phyloP scores from a whole-genome alignment of 2,888 invertebrate genomes.

The Iphiclides podalirius region DNA sequence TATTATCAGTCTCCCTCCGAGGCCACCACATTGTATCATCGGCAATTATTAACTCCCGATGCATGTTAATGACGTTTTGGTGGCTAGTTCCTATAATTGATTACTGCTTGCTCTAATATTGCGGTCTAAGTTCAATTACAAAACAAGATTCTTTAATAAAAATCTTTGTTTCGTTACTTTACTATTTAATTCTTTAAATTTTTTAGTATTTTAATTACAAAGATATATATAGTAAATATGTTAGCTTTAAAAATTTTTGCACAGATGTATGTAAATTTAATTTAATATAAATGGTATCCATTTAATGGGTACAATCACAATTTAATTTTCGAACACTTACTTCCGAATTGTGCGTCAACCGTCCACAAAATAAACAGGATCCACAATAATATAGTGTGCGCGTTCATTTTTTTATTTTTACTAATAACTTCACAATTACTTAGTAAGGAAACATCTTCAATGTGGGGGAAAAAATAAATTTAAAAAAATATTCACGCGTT shows the following conservation, averaged over 20 bases:
- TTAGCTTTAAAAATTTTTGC: too few relatives aligned
- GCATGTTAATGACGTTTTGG: slow-evolving; percentile 4
- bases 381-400: slow-evolving; percentile 39
- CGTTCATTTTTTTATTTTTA: slow-evolving; percentile 31
- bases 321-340: slow-evolving; percentile 58
- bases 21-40: slow-evolving; percentile 37
- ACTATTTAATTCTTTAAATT: too few relatives aligned
- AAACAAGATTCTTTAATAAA: too few relatives aligned
- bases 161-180: too few relatives aligned
- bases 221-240: too few relatives aligned
- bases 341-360: slow-evolving; percentile 66
- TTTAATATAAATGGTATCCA: too few relatives aligned
- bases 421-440: slow-evolving; percentile 20
- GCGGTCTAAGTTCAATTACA: too few relatives aligned
- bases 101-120: too few relatives aligned
- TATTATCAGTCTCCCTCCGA: slow-evolving; percentile 4
- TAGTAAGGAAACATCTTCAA: slow-evolving; percentile 15
- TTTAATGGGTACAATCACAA: too few relatives aligned
- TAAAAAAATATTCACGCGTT: slow-evolving; percentile 7
- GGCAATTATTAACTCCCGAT: slow-evolving; percentile 44
- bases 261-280: too few relatives aligned
- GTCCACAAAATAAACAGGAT: slow-evolving; percentile 51
- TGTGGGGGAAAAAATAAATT: slow-evolving; percentile 2
- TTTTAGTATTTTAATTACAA: too few relatives aligned
- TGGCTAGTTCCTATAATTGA: neutral